Evolutionary conservation across 2,888 invertebrate species (phyloP).

Genomic region (Stenoptilia bipunctidactyla): DNA sequence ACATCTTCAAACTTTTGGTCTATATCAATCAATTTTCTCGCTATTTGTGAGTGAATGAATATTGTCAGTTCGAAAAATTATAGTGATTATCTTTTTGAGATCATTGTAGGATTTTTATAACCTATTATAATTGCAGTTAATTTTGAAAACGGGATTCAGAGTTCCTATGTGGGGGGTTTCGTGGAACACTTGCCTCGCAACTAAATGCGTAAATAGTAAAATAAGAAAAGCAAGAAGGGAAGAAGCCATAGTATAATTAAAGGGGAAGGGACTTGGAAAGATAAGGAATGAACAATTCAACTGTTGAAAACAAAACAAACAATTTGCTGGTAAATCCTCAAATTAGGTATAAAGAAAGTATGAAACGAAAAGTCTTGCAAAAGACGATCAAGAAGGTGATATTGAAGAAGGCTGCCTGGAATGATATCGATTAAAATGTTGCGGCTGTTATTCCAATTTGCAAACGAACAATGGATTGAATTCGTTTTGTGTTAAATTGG

Average conservation of each 20-base stretch:
- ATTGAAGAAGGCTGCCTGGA: slow-evolving; percentile 3
- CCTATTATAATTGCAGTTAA: too few species aligned
- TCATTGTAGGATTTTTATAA: too few species aligned
- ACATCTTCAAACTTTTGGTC: slow-evolving; percentile 1
- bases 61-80: neutral
- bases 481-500: slow-evolving; percentile 6
- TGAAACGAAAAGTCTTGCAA: too few species aligned
- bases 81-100: neutral
- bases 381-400: slow-evolving; percentile 4
- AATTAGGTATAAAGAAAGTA: neutral
- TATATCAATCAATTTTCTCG: neutral
- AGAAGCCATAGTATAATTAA: neutral
- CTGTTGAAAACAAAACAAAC: slow-evolving; percentile 1
- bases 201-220: neutral
- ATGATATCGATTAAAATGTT: slow-evolving; percentile 6
- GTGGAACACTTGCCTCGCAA: slow-evolving; percentile 3
- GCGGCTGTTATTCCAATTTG: neutral
- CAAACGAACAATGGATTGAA: slow-evolving; percentile 6
- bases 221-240: neutral
- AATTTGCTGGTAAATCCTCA: neutral
- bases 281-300: neutral
- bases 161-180: slow-evolving; percentile 2
- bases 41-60: neutral
- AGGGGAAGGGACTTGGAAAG: too few species aligned
- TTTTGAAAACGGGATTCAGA: neutral